Evolutionary conservation across 2,113 vertebrate species (phyloP).

Genomic region (Cyanoderma ruficeps): DNA sequence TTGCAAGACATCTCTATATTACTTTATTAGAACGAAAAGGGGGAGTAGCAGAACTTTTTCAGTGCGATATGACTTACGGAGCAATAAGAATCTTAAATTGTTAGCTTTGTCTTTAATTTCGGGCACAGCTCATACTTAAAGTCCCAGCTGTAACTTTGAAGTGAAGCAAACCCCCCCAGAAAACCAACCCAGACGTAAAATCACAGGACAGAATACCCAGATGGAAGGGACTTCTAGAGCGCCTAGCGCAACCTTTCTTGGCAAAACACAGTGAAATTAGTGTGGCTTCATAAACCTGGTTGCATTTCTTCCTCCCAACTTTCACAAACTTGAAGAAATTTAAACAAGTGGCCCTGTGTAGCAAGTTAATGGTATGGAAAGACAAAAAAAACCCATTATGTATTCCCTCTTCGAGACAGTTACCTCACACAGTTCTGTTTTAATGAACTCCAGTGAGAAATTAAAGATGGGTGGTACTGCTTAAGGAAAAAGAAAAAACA

Average conservation of each 20-base stretch:
- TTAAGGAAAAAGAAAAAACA: not conserved
- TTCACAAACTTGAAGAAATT: not conserved
- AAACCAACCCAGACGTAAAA: accelerated
- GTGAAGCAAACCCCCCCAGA: too few species aligned
- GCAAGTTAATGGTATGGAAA: not conserved
- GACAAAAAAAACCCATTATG: accelerated
- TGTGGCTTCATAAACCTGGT: not conserved
- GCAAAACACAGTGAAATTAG: not conserved
- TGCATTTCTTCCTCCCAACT: not conserved
- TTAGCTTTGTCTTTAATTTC: not conserved
- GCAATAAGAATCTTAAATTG: not conserved
- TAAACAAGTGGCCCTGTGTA: not conserved
- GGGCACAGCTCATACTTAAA: not conserved
- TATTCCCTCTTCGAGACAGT: not conserved
- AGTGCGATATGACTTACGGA: not conserved
- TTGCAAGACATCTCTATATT: not conserved
- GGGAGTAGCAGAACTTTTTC: not conserved
- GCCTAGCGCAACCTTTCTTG: not conserved
- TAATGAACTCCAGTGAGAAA: not conserved
- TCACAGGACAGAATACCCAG: not conserved
- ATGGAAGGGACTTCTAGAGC: not conserved
- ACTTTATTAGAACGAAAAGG: not conserved
- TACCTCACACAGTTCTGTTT: not conserved
- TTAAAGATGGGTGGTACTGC: not conserved
- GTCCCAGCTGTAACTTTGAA: not conserved